Evolutionary conservation across 2,113 vertebrate genomes (phyloP).

Genomic region (Raja brachyura): DNA sequence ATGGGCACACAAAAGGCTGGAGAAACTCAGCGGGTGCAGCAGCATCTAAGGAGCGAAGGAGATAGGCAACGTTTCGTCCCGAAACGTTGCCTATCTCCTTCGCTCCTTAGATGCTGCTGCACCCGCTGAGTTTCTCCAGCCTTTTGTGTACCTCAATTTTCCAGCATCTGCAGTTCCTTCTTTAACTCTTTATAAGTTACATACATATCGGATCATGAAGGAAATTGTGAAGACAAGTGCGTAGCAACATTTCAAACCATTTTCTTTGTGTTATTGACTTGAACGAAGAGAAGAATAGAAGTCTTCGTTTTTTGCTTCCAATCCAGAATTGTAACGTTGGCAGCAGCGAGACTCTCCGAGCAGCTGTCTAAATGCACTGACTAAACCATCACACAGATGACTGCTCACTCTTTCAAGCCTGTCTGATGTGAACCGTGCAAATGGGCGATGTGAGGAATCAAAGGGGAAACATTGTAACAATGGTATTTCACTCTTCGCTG

Average conservation of each 20-base stretch:
- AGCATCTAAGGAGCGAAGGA: no score
- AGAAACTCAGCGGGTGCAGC: no score
- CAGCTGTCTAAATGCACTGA: slow-evolving; percentile 16
- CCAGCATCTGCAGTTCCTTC: no score
- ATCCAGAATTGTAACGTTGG: not conserved
- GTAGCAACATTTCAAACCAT: not conserved
- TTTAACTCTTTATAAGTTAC: no score
- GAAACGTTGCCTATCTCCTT: no score
- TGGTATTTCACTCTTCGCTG: not conserved
- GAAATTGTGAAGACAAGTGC: not conserved
- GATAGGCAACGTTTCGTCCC: no score
- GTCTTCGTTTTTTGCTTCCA: not conserved
- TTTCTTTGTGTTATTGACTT: not conserved
- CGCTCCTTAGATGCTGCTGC: no score
- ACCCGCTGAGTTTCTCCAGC: no score
- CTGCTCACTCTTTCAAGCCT: not conserved
- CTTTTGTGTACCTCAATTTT: no score
- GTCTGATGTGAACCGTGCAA: slow-evolving; percentile 7
- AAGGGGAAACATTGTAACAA: not conserved
- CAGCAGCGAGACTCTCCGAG: not conserved
- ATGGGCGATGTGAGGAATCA: not conserved
- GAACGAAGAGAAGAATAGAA: not conserved
- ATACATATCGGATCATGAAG: not conserved
- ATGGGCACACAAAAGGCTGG: no score
- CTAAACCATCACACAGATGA: slow-evolving; percentile 29